Conservation (phyloP, 2,113 vertebrate genomes). For the Rhinolophus sinicus region DNA sequence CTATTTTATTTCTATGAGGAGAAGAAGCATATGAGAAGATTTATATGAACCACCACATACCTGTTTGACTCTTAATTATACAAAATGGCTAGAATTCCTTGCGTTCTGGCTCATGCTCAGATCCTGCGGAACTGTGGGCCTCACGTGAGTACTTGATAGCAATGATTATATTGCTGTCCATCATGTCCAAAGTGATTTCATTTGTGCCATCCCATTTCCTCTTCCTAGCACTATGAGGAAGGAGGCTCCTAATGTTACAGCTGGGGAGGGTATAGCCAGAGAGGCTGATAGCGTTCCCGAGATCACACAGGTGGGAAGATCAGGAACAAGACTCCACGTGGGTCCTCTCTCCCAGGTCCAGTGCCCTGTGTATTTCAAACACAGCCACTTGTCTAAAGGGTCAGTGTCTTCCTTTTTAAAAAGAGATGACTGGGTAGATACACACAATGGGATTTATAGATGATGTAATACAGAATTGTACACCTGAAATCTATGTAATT, state of each 20-base stretch:
- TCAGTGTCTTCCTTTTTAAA: not conserved
- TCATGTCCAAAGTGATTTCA: not conserved
- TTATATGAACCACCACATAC: not conserved
- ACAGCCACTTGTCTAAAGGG: not conserved
- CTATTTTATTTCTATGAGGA: constrained; percentile 49
- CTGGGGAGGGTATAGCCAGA: not conserved
- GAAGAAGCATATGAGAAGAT: not conserved
- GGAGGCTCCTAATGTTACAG: not conserved
- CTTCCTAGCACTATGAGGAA: not conserved
- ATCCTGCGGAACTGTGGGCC: not conserved
- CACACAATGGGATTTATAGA: too few relatives aligned
- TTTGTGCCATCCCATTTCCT: not conserved
- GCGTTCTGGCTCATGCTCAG: not conserved
- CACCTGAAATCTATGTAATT: too few relatives aligned
- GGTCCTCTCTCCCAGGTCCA: not conserved
- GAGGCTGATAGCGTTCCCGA: not conserved
- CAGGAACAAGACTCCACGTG: not conserved
- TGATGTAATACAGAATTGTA: too few relatives aligned
- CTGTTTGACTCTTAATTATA: not conserved
- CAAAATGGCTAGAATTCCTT: not conserved
- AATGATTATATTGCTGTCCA: not conserved
- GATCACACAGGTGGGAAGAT: not conserved
- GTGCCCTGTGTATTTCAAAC: not conserved
- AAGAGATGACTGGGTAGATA: not conserved
- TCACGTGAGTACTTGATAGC: not conserved